phyloP scores from a whole-genome alignment of 2,888 invertebrate species.

The Neoitamus cyanurus region DNA sequence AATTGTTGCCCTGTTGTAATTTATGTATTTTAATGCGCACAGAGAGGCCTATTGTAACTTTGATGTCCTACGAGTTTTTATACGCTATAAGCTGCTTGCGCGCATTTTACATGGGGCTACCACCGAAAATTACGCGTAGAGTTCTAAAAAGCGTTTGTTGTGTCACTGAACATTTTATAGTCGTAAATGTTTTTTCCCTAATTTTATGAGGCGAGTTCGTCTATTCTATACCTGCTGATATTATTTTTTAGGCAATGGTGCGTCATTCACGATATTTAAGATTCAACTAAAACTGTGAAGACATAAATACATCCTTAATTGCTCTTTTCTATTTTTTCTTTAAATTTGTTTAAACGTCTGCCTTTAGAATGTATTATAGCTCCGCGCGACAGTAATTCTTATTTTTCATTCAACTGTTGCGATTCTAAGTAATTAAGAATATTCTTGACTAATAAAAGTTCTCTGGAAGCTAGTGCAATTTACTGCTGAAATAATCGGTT shows the following conservation, averaged over 20 bases:
- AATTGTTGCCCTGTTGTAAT: slow-evolving; percentile 17
- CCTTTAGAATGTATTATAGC: no score
- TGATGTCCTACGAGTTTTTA: background rate
- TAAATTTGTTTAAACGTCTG: no score
- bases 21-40: background rate
- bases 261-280: background rate
- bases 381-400: no score
- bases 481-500: background rate
- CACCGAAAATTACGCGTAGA: background rate
- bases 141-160: background rate
- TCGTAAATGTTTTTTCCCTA: background rate
- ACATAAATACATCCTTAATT: background rate
- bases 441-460: background rate
- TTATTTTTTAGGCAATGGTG: background rate
- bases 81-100: background rate
- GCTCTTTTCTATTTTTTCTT: background rate
- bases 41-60: background rate
- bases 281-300: background rate
- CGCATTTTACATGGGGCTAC: background rate
- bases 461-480: background rate
- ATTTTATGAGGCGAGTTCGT: background rate
- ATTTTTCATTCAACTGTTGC: background rate
- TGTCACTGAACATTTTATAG: background rate
- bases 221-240: background rate
- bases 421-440: background rate